phyloP scores from a whole-genome alignment of 2,888 invertebrate species.

The Ichneumoninae sp. region DNA sequence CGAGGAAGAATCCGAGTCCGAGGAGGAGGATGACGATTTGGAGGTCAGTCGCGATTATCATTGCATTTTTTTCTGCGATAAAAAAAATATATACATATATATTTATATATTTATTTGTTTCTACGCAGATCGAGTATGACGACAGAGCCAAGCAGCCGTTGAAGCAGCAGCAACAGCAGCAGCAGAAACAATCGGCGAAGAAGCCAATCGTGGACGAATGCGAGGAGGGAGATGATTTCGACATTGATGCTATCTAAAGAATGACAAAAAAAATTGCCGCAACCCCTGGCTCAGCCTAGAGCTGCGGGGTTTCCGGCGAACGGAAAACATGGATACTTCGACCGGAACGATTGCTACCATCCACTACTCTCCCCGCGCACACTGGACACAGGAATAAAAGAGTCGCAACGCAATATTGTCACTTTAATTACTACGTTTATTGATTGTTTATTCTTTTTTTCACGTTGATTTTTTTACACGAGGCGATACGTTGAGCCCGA shows the following conservation, averaged over 20 bases:
- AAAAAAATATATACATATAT: constrained; percentile 8
- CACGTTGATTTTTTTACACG: constrained; percentile 40
- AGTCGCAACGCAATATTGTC: constrained; percentile 44
- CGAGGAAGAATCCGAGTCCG: constrained; percentile 94
- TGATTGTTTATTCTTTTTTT: constrained; percentile 19
- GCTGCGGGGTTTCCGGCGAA: constrained; percentile 18
- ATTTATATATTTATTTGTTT: constrained; percentile 9
- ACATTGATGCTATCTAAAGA: constrained; percentile 95
- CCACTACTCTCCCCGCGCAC: constrained; percentile 41
- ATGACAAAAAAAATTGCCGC: constrained; percentile 29
- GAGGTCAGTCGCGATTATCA: constrained; percentile 85
- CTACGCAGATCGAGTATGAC: constrained; percentile 92
- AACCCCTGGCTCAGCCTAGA: constrained; percentile 14
- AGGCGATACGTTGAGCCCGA: constrained; percentile 29
- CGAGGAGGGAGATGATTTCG: constrained; percentile 91
- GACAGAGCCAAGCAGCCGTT: constrained; percentile 93
- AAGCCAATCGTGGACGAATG: constrained; percentile 87
- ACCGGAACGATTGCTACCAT: constrained; percentile 47
- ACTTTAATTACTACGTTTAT: constrained; percentile 36
- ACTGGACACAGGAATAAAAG: constrained; percentile 54
- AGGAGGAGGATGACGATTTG: constrained; percentile 90
- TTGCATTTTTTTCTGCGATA: not conserved
- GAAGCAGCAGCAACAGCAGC: constrained; percentile 87
- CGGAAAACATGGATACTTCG: constrained; percentile 47
- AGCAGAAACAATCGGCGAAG: constrained; percentile 84